Evolutionary conservation across 2,797 vertebrate species (phyloP), one percentile per base, ranked within the genome.

Genomic region (Lagodon rhomboides): DNA sequence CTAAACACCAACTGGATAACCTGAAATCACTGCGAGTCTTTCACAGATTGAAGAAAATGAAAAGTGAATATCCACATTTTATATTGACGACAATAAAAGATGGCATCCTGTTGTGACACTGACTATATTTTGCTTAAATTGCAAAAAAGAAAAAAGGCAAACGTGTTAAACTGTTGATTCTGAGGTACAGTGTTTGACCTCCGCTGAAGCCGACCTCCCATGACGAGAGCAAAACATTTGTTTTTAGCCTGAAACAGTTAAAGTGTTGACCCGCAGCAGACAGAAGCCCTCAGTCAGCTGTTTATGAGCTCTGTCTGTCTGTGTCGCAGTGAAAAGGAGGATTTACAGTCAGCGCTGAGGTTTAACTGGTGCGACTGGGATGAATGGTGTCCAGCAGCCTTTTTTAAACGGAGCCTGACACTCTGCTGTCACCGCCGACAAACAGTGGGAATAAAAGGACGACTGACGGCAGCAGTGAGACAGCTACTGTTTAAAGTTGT

Each of bases 301-400:
- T 83, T 87, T 76, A 38, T 68, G 81, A 79, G 80, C 79, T 25
- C 43, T 6, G 59, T 18, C 58, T 1, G 54, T 66, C 63, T 83
- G 63, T 55, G 80, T 68, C 58, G 1, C 46, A 8, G 43, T 77
- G 69, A 84, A 88, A 86, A 80, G 86, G 59, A 72, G 81, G 84
- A 82, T 88, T 88, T 86, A 80, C 73, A 66, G 75, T 58, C 66
- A 1, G 46, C n/a, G 79, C 83, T 25, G 73, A 68, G 83, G n/a
- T 81, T 73, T 65, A 59, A 59, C 54, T 53, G 67, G 59, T 79
- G 69, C 10, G 13, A 38, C 61, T 23, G 6, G 0, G 5, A 58
- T 84, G 47, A 86, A 79, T 73, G 23, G 80, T 55, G 51, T 56
- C 66, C 80, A 62, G 81, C 64, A 22, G 72, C 46, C 63, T 55